These are phyloP conservation scores for Prolemur simus DNA, from an alignment of 2,113 vertebrate species.

Conservation along the genomic window DNA sequence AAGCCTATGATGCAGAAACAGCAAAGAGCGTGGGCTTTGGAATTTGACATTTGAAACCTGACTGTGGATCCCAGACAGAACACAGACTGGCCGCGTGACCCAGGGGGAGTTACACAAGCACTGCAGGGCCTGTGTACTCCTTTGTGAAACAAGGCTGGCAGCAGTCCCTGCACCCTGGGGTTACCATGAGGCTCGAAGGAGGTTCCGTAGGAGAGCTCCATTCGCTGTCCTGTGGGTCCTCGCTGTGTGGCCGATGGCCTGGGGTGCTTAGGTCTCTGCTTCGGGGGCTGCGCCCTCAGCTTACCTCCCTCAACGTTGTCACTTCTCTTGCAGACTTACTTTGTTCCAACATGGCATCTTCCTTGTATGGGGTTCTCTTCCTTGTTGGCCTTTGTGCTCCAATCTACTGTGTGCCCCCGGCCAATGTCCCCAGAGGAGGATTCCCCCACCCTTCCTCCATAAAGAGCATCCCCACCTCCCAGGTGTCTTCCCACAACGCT, in stretches of 20 bases:
- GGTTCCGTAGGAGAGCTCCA: not conserved
- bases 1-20: not conserved
- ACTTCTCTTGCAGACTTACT: constrained; percentile 55
- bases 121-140: no score
- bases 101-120: not conserved
- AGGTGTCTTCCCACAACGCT: constrained; percentile 35
- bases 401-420: not conserved
- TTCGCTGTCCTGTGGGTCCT: not conserved
- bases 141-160: not conserved
- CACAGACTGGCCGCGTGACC: not conserved
- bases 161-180: fast-evolving
- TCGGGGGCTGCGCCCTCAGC: not conserved
- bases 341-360: constrained; percentile 21
- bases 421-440: not conserved
- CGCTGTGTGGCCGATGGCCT: fast-evolving
- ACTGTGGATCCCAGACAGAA: not conserved
- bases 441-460: not conserved
- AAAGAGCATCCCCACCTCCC: not conserved
- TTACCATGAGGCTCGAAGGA: not conserved
- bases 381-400: not conserved
- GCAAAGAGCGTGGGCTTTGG: not conserved
- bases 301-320: not conserved
- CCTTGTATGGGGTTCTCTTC: constrained; percentile 17
- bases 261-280: not conserved
- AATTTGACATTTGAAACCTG: not conserved